Base-by-base conservation (phyloP, 2,888 invertebrate genomes). In the Allacma fusca region DNA sequence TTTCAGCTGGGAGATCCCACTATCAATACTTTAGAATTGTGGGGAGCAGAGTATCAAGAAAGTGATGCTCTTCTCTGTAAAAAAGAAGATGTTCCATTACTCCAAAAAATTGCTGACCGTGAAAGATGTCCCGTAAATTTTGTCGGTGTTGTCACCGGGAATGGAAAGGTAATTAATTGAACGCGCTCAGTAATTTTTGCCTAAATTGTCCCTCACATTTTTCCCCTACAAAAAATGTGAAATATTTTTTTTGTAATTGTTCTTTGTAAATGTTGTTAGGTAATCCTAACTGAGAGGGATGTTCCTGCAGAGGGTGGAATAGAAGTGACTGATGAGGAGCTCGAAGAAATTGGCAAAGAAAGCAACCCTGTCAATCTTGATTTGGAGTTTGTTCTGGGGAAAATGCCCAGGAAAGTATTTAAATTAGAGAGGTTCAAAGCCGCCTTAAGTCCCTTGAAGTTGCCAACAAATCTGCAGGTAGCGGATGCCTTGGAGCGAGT, bases 41-140 rank as follows among this genome's bases (percentile, higher is more conserved):
- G 98, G 98, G 98, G 97, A 0, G 98, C 98, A 0, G 98, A 98
- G 87, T 98, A 98, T 86, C 98, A 98, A 87, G 97, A 98, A 87
- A 97, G 94, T 84, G 92, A 98, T 86, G 98, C 98, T 0, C 88
- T 97, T 80, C 88, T 99, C 1, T 93, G 96, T 83, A 88, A 89
- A 29, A 89, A 91, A 57, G 82, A 92, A 80, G 91, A 94, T 85
- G 89, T 90, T 24, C 85, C 87, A 0, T 83, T 92, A 1, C 88
- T 98, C 2, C 86, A 88, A 78, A 89, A 89, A 80, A 93, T 98
- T 77, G 94, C 95, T 75, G 87, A 88, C 43, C 90, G 98, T 79
- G 98, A 99, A 88, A 91, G 95, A 80, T 98, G 98, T 86, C 95
- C 96, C 0, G 92, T 98, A 0, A 93, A 93, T 84, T 93, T 96